These are phyloP conservation scores for Enteromius unitaeniatus DNA, from an alignment of 2,797 vertebrate species.

Conservation along the genomic window DNA sequence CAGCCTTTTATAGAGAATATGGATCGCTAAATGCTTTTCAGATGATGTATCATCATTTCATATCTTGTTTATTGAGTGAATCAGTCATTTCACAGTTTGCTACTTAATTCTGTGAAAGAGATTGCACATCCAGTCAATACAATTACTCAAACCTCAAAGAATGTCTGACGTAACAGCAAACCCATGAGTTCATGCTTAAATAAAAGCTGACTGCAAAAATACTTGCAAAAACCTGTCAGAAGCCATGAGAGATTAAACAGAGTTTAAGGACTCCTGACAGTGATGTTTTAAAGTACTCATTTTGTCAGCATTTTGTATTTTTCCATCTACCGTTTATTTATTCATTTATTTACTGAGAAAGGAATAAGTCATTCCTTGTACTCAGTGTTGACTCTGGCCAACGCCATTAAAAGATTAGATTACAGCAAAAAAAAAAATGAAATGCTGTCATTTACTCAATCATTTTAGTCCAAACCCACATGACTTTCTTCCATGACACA, in stretches of 20 bases:
- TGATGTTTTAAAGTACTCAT: slow-evolving; percentile 21
- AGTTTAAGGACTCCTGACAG: slow-evolving; percentile 28
- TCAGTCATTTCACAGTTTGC: slow-evolving; percentile 53
- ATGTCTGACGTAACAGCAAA: slow-evolving; percentile 34
- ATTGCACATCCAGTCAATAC: slow-evolving; percentile 35
- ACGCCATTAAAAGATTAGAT: slow-evolving; percentile 21
- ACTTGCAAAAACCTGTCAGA: slow-evolving; percentile 25
- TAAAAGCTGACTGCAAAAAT: slow-evolving; percentile 29
- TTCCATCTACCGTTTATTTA: slow-evolving; percentile 24
- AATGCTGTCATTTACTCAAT: slow-evolving; percentile 7
- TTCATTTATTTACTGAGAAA: slow-evolving; percentile 11
- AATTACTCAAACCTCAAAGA: slow-evolving; percentile 32
- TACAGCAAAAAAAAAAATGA: not conserved
- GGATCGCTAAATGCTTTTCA: slow-evolving; percentile 32
- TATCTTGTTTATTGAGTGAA: slow-evolving; percentile 52
- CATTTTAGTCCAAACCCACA: slow-evolving; percentile 5
- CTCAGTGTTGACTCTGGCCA: slow-evolving; percentile 6
- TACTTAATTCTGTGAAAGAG: slow-evolving; percentile 42
- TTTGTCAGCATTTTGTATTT: slow-evolving; percentile 18
- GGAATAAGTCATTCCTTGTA: not conserved
- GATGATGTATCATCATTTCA: slow-evolving; percentile 50
- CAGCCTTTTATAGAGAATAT: slow-evolving; percentile 40
- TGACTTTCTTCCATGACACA: slow-evolving; percentile 2
- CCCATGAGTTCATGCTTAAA: slow-evolving; percentile 32
- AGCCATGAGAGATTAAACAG: not conserved